phyloP scores from a whole-genome alignment of 2,797 vertebrate genomes.

The Gymnodraco acuticeps region DNA sequence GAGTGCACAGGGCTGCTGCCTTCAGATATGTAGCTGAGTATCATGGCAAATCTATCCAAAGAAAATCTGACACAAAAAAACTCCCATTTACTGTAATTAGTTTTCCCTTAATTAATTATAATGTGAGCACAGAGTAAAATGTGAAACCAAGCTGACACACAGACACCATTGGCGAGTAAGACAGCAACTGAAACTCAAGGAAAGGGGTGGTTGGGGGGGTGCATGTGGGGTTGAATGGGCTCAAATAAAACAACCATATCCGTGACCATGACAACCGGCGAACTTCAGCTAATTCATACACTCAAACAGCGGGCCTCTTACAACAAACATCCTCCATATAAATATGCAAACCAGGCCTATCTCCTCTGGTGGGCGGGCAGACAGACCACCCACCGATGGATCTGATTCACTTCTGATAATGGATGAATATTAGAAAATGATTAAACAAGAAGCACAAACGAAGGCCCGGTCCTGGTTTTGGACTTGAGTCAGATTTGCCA shows the following conservation, averaged over 20 bases:
- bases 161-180: neutral
- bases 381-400: conserved; percentile 76
- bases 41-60: conserved; percentile 2
- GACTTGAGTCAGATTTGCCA: conserved; percentile 31
- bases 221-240: conserved; percentile 57
- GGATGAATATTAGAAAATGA: conserved; percentile 42
- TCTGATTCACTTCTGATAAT: conserved; percentile 51
- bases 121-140: neutral
- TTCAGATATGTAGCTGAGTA: conserved; percentile 8
- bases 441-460: conserved; percentile 27
- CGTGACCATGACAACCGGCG: conserved; percentile 78
- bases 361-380: conserved; percentile 66
- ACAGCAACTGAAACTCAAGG: conserved; percentile 39
- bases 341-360: conserved; percentile 80
- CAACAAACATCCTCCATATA: conserved; percentile 83
- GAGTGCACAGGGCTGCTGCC: conserved; percentile 12
- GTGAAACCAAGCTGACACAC: conserved; percentile 16
- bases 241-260: conserved; percentile 80
- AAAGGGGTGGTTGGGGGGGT: conserved; percentile 21
- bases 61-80: neutral
- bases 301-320: conserved; percentile 77
- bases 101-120: neutral
- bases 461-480: conserved; percentile 22
- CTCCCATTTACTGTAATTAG: neutral
- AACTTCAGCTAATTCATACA: conserved; percentile 81